Percentiles rank a stretch among this genome's conserved stretches.
Evolutionary conservation across 2,113 vertebrate species (phyloP).

Genomic region (Psilopogon haemacephalus): DNA sequence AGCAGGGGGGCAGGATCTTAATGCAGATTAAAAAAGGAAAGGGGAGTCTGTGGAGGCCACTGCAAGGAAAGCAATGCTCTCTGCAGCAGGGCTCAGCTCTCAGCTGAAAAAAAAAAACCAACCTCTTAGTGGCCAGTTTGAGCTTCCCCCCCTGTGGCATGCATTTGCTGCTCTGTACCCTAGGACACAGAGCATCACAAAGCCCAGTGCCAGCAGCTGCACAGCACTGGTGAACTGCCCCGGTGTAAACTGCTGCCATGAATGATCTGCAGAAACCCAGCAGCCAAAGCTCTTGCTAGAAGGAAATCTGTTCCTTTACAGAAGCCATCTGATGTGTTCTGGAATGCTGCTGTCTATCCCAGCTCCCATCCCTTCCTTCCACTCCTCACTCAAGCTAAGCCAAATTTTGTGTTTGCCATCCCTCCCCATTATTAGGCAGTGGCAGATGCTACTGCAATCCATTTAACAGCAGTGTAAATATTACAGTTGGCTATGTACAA

Average conservation of each 20-base stretch:
- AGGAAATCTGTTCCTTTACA: not conserved
- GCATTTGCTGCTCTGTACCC: not conserved
- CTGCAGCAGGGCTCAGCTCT: not conserved
- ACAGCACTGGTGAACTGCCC: not conserved
- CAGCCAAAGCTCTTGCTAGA: not conserved
- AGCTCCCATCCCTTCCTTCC: not conserved
- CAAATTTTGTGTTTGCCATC: not conserved
- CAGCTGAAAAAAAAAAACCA: not conserved
- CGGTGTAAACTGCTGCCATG: not conserved
- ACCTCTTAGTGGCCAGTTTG: not conserved
- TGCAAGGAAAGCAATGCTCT: not conserved
- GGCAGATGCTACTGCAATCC: slow-evolving; percentile 6
- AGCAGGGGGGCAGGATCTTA: not conserved
- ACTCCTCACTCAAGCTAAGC: not conserved
- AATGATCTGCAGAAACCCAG: not conserved
- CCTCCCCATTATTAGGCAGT: not conserved
- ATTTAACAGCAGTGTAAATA: slow-evolving; percentile 13
- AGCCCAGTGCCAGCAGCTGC: not conserved
- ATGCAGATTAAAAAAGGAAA: not conserved
- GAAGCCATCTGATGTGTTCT: not conserved
- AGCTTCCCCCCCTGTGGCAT: not conserved
- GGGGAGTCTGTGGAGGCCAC: not conserved
- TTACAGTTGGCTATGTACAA: not conserved
- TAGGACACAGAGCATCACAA: not conserved
- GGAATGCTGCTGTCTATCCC: not conserved